Evolutionary conservation across 2,797 vertebrate species (phyloP).

Genomic region (Tachyglossus aculeatus): DNA sequence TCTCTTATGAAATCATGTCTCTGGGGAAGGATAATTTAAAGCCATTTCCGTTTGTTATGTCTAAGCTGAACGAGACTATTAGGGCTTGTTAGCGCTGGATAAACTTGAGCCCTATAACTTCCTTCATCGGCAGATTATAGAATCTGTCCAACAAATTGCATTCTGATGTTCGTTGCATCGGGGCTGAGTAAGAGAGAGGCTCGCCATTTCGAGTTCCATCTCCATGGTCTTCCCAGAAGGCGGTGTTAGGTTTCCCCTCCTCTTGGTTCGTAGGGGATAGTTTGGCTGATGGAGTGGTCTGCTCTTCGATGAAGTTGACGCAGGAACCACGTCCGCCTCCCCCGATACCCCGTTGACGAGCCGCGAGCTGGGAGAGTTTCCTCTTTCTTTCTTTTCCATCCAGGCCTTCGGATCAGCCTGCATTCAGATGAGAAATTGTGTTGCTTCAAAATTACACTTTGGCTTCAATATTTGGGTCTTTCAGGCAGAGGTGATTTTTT

Average conservation of each 20-base stretch:
- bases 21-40: conserved; percentile 79
- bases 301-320: conserved; percentile 30
- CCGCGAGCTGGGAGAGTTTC: too few species aligned
- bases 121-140: conserved; percentile 75
- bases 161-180: conserved; percentile 61
- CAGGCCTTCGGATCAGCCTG: too few species aligned
- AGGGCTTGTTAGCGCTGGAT: conserved; percentile 76
- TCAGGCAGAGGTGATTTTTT: too few species aligned
- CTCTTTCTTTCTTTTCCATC: too few species aligned
- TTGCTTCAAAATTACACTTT: too few species aligned
- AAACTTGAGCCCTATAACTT: conserved; percentile 74
- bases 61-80: conserved; percentile 75
- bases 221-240: conserved; percentile 50
- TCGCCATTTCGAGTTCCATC: conserved; percentile 50
- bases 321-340: conserved; percentile 3
- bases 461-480: too few species aligned
- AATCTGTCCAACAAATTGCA: conserved; percentile 74
- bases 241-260: conserved; percentile 40
- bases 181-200: conserved; percentile 41
- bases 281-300: conserved; percentile 26
- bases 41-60: conserved; percentile 82
- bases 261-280: conserved; percentile 23
- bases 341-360: too few species aligned
- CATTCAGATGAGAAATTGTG: too few species aligned
- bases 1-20: conserved; percentile 80